phyloP scores from a whole-genome alignment of 2,113 vertebrate species.

The Hippocampus abdominalis region DNA sequence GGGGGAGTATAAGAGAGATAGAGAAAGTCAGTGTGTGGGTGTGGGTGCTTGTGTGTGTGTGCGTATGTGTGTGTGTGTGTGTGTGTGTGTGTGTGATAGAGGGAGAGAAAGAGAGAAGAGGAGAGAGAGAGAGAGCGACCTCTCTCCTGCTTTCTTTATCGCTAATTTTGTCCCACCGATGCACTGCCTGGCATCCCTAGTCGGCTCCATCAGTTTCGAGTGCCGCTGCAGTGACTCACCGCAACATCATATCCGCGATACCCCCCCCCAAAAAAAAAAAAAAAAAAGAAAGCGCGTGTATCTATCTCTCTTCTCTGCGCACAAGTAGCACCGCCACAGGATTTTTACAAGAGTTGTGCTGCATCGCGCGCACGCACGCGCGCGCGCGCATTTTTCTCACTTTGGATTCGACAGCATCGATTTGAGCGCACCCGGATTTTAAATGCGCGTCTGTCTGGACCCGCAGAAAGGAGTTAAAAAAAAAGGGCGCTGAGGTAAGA shows the following conservation, averaged over 20 bases:
- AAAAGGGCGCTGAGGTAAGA: conserved; percentile 54
- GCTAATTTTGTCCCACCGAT: conserved; percentile 71
- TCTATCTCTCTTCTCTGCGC: background rate
- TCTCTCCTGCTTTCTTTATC: conserved; percentile 72
- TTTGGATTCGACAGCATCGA: conserved; percentile 44
- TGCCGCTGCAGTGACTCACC: conserved; percentile 65
- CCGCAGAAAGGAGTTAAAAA: conserved; percentile 5
- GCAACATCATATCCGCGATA: conserved; percentile 60
- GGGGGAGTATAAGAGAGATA: background rate
- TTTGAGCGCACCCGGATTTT: conserved; percentile 48
- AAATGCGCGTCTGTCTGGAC: conserved; percentile 30
- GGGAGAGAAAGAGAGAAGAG: conserved; percentile 15
- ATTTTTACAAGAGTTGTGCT: conserved; percentile 33
- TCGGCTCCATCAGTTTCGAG: conserved; percentile 60
- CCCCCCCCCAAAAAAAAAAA: no score
- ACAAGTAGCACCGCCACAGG: conserved; percentile 19
- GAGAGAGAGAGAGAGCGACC: conserved; percentile 49
- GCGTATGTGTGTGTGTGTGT: background rate
- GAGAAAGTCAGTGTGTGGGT: background rate
- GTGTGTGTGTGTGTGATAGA: background rate
- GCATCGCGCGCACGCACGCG: conserved; percentile 63
- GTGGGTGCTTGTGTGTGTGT: background rate
- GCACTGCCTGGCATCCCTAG: conserved; percentile 61
- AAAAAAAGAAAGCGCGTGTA: conserved; percentile 46
- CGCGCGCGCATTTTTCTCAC: conserved; percentile 58